phyloP scores from a whole-genome alignment of 2,113 vertebrate genomes.

The Potamarius usumacintae region DNA sequence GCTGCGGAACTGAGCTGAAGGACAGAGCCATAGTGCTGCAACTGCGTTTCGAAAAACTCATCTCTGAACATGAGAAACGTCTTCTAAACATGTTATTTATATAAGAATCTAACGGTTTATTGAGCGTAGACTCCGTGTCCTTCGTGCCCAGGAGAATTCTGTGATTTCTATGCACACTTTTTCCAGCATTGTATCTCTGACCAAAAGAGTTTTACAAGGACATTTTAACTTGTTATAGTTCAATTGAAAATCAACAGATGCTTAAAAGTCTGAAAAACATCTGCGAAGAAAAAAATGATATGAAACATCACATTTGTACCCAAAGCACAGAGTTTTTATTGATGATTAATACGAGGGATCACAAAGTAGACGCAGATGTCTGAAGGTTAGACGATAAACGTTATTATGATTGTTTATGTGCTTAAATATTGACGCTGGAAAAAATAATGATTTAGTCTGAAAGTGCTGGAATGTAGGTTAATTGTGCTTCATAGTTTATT shows the following conservation, averaged over 20 bases:
- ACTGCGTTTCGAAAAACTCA: neutral
- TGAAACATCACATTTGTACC: neutral
- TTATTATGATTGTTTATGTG: neutral
- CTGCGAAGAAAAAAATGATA: neutral
- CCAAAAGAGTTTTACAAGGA: neutral
- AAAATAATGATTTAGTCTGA: neutral
- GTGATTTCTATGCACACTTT: neutral
- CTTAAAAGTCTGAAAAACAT: neutral
- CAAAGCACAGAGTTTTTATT: neutral
- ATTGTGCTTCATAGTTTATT: neutral
- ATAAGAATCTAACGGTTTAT: neutral
- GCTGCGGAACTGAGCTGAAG: too few relatives aligned
- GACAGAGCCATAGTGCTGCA: neutral
- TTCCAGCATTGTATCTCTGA: neutral
- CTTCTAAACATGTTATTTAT: neutral
- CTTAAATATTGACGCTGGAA: neutral
- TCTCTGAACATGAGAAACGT: neutral
- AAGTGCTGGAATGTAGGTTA: neutral
- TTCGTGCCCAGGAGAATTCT: neutral
- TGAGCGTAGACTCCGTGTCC: neutral
- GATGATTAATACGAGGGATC: neutral
- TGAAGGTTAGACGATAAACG: neutral
- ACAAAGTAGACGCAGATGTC: neutral
- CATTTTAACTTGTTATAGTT: neutral
- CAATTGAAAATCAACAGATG: slow-evolving; percentile 2